Evolutionary conservation across 2,113 vertebrate genomes (phyloP), one percentile per base, ranked within the genome.

Genomic region (Leiothrix lutea): DNA sequence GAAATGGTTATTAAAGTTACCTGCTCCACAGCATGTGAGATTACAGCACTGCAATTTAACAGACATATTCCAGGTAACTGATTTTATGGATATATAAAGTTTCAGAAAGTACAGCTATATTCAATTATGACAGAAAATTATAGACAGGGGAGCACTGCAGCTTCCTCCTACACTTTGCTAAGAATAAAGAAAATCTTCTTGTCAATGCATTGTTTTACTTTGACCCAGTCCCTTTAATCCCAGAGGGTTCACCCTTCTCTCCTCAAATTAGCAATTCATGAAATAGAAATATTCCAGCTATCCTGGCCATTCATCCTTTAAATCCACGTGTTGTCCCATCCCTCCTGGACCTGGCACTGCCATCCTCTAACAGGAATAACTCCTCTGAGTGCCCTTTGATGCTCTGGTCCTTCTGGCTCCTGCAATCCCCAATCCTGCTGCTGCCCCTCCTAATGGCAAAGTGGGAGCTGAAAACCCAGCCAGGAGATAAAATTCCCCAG

Each of bases 1-100:
- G 56, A 96, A 94, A 95, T 24, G 28, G 42, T 79, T 88, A 94
- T 84, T 92, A 67, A 89, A 86, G 71, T 95, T 69, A 77, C 84
- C 64, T 58, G 33, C 73, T 53, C n/a, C 48, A 42, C 26, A 78
- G 31, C 9, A 64, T 7, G 31, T 5, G 48, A 94, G 91, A 72
- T 69, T 22, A 29, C 17, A 56, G 65, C 42, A 14, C 73, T 89
- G 57, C 42, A 73, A 12, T 14, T 28, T 17, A 80, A 42, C 18
- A 72, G 20, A 23, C 19, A 11, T 9, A 65, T 42, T 65, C 31
- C 77, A 91, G 78, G 47, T 71, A 86, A 78, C 45, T 50, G 51
- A 65, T 53, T 87, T 72, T 38, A 70, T 31, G 44, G 28, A 23
- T 18, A 38, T 9, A 58, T 80, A 36, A 87, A 80, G 33, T n/a